phyloP scores from a whole-genome alignment of 1,140 invertebrate species.

The Aphelenchoides fujianensis region DNA sequence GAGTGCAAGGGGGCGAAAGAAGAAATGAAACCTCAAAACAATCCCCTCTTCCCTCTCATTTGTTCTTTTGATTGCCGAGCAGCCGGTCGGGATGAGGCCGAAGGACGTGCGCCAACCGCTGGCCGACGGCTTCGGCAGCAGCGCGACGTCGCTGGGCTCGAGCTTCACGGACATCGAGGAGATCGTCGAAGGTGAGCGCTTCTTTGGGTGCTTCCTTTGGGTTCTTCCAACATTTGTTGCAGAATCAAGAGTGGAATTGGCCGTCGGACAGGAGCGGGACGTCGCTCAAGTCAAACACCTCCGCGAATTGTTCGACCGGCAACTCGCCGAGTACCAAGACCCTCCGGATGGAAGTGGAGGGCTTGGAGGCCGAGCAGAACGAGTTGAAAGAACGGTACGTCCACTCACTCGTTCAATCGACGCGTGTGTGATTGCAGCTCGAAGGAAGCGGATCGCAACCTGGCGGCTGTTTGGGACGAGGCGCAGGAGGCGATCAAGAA shows the following conservation, averaged over 20 bases:
- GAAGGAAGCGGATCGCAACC: neutral
- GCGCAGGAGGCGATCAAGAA: conserved; percentile 2
- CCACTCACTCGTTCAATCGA: neutral
- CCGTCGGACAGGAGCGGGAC: neutral
- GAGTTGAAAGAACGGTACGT: conserved; percentile 1
- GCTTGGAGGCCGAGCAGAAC: neutral
- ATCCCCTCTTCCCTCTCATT: too few species aligned
- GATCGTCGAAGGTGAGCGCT: too few species aligned
- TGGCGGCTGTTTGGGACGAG: conserved; percentile 1
- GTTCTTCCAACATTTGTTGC: too few species aligned
- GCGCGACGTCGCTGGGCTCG: neutral
- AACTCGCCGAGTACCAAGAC: neutral
- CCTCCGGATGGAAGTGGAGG: neutral
- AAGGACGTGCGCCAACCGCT: neutral
- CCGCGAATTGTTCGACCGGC: neutral
- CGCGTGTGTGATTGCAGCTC: neutral
- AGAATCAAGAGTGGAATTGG: neutral
- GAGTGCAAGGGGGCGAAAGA: too few species aligned
- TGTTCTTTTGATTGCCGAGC: too few species aligned
- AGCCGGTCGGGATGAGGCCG: neutral
- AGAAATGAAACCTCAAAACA: too few species aligned
- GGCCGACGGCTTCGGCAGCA: neutral
- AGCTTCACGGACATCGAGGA: neutral
- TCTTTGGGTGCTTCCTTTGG: too few species aligned
- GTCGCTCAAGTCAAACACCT: neutral